These are phyloP conservation scores for Chaitophorus viminalis DNA, from an alignment of 2,888 invertebrate species.

Conservation along the genomic window DNA sequence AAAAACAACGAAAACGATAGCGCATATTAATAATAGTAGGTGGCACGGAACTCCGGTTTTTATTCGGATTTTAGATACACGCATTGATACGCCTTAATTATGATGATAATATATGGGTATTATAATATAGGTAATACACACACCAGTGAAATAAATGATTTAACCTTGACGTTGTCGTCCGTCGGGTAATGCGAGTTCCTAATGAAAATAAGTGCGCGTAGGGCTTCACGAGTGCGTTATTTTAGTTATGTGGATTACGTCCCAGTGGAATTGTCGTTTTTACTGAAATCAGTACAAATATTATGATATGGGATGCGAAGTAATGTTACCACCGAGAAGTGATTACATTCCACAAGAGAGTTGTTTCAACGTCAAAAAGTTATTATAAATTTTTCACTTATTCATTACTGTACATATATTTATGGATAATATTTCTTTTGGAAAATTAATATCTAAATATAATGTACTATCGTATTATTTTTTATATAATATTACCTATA, in stretches of 20 bases:
- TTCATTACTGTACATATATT: no score
- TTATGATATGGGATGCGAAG: no score
- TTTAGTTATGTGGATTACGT: not conserved
- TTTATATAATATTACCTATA: not conserved
- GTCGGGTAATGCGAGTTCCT: no score
- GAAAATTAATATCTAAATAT: not conserved
- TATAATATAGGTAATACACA: not conserved
- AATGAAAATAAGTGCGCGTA: not conserved
- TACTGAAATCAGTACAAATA: not conserved
- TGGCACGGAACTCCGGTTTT: no score
- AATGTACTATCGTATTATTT: not conserved
- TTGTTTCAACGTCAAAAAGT: no score
- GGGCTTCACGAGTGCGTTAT: not conserved
- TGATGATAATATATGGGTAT: not conserved
- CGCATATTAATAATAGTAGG: no score
- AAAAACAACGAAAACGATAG: no score
- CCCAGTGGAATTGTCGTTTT: not conserved
- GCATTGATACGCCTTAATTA: no score
- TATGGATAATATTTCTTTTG: not conserved
- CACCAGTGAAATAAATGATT: not conserved
- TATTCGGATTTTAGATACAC: no score
- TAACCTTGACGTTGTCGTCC: not conserved
- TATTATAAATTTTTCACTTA: no score
- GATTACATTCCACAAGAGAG: no score
- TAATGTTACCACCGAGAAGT: no score